These are phyloP conservation scores for Silurus meridionalis DNA, from an alignment of 2,113 vertebrate species.

Conservation along the genomic window DNA sequence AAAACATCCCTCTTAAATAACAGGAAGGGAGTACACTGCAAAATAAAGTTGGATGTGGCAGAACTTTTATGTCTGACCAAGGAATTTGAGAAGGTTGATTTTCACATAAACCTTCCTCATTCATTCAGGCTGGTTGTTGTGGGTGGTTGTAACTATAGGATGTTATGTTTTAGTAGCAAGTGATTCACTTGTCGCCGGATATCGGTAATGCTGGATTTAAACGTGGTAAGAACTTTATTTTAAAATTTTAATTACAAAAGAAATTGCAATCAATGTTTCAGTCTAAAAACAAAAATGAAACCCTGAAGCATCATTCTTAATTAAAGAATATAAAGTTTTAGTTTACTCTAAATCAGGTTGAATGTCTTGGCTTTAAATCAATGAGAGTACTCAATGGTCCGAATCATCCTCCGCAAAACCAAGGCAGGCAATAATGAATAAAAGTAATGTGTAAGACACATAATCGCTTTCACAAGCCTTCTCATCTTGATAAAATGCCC, in stretches of 20 bases:
- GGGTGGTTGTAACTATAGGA: conserved; percentile 46
- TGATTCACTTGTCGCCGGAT: conserved; percentile 47
- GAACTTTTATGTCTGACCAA: conserved; percentile 59
- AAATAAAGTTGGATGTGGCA: conserved; percentile 71
- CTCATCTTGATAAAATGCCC: conserved; percentile 49
- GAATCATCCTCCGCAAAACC: conserved; percentile 36
- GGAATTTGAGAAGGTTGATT: conserved; percentile 58
- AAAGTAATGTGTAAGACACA: conserved; percentile 46
- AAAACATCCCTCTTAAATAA: conserved; percentile 70
- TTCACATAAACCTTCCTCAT: conserved; percentile 45
- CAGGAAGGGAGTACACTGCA: conserved; percentile 73
- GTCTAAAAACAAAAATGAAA: conserved; percentile 11
- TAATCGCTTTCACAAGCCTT: conserved; percentile 41
- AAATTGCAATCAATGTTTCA: conserved; percentile 25
- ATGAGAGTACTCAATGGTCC: conserved; percentile 41
- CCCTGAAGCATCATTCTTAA: conserved; percentile 23
- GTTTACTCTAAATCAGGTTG: conserved; percentile 37
- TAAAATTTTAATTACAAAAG: not conserved
- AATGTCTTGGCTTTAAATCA: conserved; percentile 47
- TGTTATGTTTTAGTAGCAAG: conserved; percentile 44
- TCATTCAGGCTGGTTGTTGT: conserved; percentile 45
- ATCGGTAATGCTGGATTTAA: conserved; percentile 15
- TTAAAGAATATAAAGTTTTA: conserved; percentile 12
- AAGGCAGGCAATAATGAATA: conserved; percentile 51
- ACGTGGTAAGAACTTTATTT: conserved; percentile 11